Evolutionary conservation across 2,888 invertebrate species (phyloP).

Genomic region (Kryphioiulus occultus): DNA sequence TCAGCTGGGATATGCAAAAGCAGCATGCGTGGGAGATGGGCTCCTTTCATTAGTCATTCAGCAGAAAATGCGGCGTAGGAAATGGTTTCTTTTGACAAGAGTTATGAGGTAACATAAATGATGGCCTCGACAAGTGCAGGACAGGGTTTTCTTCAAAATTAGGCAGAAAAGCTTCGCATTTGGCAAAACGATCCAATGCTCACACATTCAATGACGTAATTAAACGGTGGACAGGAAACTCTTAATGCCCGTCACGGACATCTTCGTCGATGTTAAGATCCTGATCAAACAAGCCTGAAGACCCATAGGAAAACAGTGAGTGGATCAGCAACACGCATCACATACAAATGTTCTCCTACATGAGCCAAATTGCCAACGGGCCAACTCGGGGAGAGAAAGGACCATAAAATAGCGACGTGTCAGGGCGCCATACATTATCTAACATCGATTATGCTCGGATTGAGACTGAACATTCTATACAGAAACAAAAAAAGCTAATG

Average conservation of each 20-base stretch:
- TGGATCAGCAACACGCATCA: not conserved
- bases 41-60: not conserved
- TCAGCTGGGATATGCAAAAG: not conserved
- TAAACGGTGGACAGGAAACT: conserved; percentile 24
- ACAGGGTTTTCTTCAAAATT: not conserved
- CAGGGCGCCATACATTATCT: not conserved
- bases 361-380: not conserved
- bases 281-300: not conserved
- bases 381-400: not conserved
- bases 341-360: not conserved
- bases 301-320: not conserved
- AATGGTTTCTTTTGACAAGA: not conserved
- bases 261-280: not conserved
- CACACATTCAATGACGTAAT: not conserved
- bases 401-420: conserved; percentile 5
- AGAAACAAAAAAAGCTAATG: not conserved
- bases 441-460: not conserved
- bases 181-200: not conserved
- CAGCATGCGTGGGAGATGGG: not conserved
- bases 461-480: not conserved
- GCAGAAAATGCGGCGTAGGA: not conserved
- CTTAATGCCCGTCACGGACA: conserved; percentile 3
- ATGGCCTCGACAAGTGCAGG: no score
- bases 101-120: not conserved
- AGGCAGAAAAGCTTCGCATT: not conserved